A percentile compares a stretch with the other conserved stretches of the same genome.
Evolutionary conservation across 1,140 invertebrate species (phyloP).

Genomic region (Hylyphantes graminicola): DNA sequence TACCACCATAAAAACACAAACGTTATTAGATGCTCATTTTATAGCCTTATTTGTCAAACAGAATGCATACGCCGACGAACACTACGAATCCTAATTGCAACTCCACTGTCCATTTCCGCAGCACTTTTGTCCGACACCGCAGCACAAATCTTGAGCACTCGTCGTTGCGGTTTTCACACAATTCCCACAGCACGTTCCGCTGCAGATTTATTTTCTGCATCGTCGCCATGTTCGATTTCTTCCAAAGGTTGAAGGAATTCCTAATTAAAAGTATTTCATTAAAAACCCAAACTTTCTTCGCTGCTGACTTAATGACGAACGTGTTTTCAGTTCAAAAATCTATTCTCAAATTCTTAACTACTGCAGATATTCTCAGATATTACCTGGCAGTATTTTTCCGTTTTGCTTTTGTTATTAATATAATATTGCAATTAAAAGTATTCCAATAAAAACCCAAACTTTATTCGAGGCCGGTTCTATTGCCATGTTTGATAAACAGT

Average conservation of each 20-base stretch:
- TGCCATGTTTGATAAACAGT: slow-evolving; percentile 14
- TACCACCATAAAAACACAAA: not conserved
- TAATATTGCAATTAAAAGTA: no score
- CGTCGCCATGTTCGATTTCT: no score
- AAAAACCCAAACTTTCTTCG: not conserved
- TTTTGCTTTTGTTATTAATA: no score
- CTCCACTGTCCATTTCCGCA: not conserved
- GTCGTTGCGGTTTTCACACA: not conserved
- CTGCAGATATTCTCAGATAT: no score
- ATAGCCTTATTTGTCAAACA: slow-evolving; percentile 3
- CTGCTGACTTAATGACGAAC: no score
- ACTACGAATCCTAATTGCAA: not conserved
- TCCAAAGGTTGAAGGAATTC: slow-evolving; percentile 1
- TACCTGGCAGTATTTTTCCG: no score
- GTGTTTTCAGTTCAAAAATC: no score
- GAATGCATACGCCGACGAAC: slow-evolving; percentile 7
- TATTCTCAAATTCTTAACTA: no score
- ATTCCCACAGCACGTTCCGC: not conserved
- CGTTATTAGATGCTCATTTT: not conserved
- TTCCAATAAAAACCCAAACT: not conserved
- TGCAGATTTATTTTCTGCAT: not conserved
- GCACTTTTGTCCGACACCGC: not conserved
- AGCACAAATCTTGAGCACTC: slow-evolving; percentile 17
- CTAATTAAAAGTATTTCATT: not conserved
- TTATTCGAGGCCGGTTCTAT: not conserved